Evolutionary conservation across 2,797 vertebrate genomes (phyloP).

Genomic region (Oryzias sinensis): DNA sequence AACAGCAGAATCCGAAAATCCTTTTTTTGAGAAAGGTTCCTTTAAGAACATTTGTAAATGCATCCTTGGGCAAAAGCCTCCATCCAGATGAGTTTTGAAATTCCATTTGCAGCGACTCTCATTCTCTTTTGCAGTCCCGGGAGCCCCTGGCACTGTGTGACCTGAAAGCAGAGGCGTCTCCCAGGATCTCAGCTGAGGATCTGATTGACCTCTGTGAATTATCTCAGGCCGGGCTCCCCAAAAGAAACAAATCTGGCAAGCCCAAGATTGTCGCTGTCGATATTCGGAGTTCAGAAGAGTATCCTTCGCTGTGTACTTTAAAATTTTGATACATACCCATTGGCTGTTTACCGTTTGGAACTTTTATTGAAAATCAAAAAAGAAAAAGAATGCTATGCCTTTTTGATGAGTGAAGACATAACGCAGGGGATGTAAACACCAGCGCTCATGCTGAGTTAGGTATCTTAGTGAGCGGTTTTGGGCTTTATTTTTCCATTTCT

Average conservation of each 20-base stretch:
- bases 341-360: not conserved
- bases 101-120: slow-evolving; percentile 11
- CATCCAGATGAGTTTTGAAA: slow-evolving; percentile 11
- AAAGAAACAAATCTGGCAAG: slow-evolving; percentile 87
- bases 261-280: slow-evolving; percentile 95
- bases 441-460: too few relatives aligned
- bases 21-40: too few relatives aligned
- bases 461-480: too few relatives aligned
- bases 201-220: slow-evolving; percentile 94
- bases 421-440: too few relatives aligned
- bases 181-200: slow-evolving; percentile 94
- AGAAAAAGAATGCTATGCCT: too few relatives aligned
- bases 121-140: slow-evolving; percentile 80
- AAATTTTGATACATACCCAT: not conserved
- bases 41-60: not conserved
- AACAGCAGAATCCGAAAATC: too few relatives aligned
- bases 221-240: slow-evolving; percentile 70
- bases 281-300: slow-evolving; percentile 92
- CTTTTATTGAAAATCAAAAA: not conserved
- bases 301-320: slow-evolving; percentile 80
- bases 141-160: slow-evolving; percentile 90
- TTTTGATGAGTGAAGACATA: too few relatives aligned
- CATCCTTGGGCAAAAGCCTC: not conserved
- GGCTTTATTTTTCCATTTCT: too few relatives aligned
- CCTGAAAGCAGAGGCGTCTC: slow-evolving; percentile 92